Conservation (phyloP, 2,888 invertebrate genomes). For the Ecdyonurus torrentis region DNA sequence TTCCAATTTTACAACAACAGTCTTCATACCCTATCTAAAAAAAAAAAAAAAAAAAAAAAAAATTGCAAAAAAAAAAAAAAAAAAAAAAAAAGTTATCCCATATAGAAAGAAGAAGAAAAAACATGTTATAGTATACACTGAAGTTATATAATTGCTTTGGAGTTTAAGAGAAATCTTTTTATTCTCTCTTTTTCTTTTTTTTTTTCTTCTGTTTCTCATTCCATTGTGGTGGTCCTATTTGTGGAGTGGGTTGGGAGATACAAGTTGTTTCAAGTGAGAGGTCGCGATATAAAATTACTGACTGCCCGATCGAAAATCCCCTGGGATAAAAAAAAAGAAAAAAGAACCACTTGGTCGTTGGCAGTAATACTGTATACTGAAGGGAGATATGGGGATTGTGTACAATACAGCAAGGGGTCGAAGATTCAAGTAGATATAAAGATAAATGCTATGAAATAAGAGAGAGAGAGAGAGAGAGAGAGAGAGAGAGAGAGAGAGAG, state of each 20-base stretch:
- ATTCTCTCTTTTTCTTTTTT: background rate
- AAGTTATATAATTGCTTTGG: background rate
- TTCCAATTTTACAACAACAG: too few species aligned
- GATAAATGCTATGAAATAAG: background rate
- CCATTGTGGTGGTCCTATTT: too few species aligned
- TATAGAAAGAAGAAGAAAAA: too few species aligned
- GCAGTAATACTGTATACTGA: background rate
- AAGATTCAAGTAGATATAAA: background rate
- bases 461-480: background rate
- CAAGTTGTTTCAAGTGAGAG: background rate
- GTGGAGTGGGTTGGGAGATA: background rate
- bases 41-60: too few species aligned
- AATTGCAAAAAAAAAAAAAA: too few species aligned
- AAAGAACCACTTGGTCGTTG: background rate
- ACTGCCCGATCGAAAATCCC: background rate
- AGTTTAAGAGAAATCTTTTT: too few species aligned
- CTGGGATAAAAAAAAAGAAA: background rate
- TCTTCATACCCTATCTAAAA: too few species aligned
- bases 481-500: background rate
- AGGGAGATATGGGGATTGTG: background rate
- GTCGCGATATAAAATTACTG: slow-evolving; percentile 1
- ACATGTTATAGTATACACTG: too few species aligned
- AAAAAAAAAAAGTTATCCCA: too few species aligned
- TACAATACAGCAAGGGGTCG: too few species aligned
- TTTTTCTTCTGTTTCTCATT: too few species aligned